Evolutionary conservation across 2,113 vertebrate species (phyloP).

Genomic region (Bos javanicus): DNA sequence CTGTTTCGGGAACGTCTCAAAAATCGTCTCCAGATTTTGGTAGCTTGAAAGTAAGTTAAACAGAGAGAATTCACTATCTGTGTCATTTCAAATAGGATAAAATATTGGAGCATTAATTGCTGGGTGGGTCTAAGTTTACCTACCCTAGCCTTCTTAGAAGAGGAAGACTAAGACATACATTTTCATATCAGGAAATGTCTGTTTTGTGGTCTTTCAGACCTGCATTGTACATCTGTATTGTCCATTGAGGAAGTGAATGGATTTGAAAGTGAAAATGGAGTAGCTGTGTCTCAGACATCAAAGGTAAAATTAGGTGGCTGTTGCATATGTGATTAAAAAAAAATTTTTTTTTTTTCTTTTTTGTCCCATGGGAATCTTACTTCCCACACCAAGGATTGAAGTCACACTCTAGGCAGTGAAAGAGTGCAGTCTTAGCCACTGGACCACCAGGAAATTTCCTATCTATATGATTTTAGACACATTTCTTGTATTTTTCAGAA

Average conservation of each 20-base stretch:
- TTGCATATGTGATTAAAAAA: background rate
- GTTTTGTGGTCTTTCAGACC: background rate
- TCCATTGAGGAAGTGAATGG: background rate
- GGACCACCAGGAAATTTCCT: background rate
- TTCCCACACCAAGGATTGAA: background rate
- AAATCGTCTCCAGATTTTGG: background rate
- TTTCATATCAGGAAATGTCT: background rate
- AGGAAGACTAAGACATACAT: background rate
- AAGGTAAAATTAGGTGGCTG: background rate
- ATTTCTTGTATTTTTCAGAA: background rate
- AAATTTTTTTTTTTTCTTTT: background rate
- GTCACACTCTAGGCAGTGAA: background rate
- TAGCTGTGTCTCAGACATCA: background rate
- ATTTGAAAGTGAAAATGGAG: background rate
- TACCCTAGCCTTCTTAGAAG: background rate
- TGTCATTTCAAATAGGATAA: background rate
- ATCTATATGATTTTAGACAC: background rate
- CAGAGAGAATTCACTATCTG: background rate
- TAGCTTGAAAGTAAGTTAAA: background rate
- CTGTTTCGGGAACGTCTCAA: background rate
- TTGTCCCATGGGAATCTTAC: background rate
- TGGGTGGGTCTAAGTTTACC: background rate
- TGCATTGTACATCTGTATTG: background rate
- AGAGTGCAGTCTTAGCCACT: background rate
- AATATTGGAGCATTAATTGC: background rate